Evolutionary conservation across 1,140 invertebrate species (phyloP).

Genomic region (Cotesia vestalis): DNA sequence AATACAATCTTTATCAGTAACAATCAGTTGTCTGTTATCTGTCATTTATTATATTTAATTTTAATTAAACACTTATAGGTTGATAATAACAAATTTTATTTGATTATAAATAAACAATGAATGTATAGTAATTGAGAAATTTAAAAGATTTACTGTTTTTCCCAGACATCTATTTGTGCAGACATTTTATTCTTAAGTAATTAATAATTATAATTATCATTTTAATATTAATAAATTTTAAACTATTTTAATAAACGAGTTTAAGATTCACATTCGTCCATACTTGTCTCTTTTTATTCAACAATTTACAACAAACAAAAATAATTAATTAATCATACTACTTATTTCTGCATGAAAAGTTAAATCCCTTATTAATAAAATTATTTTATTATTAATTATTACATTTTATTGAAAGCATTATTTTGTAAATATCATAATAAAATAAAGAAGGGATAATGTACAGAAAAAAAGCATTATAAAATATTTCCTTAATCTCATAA

Average conservation of each 20-base stretch:
- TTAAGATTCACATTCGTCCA: no score
- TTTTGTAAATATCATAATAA: not conserved
- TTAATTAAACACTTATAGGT: no score
- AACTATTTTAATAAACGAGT: no score
- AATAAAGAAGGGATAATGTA: not conserved
- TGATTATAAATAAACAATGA: no score
- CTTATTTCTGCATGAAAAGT: not conserved
- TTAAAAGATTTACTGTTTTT: not conserved
- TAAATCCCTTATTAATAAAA: not conserved
- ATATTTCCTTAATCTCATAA: conserved; percentile 1
- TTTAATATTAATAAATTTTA: not conserved
- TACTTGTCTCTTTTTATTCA: not conserved
- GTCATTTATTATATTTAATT: no score
- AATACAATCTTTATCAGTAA: no score
- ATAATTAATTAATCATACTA: not conserved
- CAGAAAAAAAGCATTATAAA: conserved; percentile 2
- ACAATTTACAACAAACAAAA: conserved; percentile 3
- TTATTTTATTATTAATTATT: not conserved
- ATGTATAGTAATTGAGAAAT: no score
- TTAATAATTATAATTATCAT: conserved; percentile 9
- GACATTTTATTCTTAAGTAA: not conserved
- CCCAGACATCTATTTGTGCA: conserved; percentile 3
- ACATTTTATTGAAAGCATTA: not conserved
- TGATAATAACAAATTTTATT: no score
- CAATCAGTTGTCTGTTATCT: no score